Evolutionary conservation across 2,888 invertebrate species (phyloP).

Genomic region (Plebejus anna): DNA sequence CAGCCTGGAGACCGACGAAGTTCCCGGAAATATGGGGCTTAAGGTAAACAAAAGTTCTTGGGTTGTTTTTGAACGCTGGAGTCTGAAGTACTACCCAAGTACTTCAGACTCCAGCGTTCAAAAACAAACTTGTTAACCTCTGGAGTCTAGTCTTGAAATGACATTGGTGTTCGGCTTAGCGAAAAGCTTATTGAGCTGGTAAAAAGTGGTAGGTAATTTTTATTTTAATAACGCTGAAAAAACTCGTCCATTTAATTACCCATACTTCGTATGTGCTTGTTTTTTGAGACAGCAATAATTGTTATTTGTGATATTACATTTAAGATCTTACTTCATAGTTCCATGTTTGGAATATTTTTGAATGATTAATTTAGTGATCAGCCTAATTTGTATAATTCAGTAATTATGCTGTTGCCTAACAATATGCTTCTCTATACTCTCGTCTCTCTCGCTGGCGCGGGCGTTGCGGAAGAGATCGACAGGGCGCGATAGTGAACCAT

Average conservation of each 20-base stretch:
- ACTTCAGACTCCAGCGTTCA: too few relatives aligned
- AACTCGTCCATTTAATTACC: too few relatives aligned
- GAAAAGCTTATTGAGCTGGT: too few relatives aligned
- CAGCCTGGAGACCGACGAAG: conserved; percentile 81
- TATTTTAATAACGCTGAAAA: too few relatives aligned
- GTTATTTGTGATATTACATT: too few relatives aligned
- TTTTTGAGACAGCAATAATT: too few relatives aligned
- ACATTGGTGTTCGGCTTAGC: too few relatives aligned
- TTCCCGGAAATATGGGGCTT: conserved; percentile 83
- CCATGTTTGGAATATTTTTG: neutral
- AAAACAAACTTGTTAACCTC: too few relatives aligned
- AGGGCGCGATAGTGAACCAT: neutral
- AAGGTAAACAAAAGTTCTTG: conserved; percentile 60
- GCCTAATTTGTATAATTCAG: neutral
- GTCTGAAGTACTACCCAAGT: too few relatives aligned
- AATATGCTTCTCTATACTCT: neutral
- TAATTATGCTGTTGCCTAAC: neutral
- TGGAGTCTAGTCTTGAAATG: too few relatives aligned
- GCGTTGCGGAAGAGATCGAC: conserved; percentile 8
- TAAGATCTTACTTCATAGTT: neutral
- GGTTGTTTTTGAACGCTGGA: neutral
- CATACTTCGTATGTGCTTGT: too few relatives aligned
- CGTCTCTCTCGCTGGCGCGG: neutral
- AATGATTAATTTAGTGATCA: neutral
- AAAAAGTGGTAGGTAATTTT: too few relatives aligned